A percentile compares a stretch with the other conserved stretches of the same genome.
Evolutionary conservation across 2,888 invertebrate genomes (phyloP).

Genomic region (Napeogenes inachia): DNA sequence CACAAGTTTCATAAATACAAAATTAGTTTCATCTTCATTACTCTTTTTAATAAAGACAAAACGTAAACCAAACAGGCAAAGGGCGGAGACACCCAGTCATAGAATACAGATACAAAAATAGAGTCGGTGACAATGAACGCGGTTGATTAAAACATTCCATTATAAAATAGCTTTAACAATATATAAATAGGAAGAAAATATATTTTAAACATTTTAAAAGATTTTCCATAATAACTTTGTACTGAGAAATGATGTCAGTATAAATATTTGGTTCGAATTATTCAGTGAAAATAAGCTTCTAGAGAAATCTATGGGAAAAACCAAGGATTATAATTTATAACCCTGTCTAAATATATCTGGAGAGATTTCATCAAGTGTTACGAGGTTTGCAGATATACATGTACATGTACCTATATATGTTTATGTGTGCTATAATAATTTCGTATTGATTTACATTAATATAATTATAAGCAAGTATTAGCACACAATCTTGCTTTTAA

Average conservation of each 20-base stretch:
- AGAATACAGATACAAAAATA: conserved; percentile 50
- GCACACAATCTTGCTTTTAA: no score
- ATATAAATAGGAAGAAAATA: conserved; percentile 22
- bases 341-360: no score
- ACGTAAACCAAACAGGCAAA: conserved; percentile 38
- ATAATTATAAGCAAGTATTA: no score
- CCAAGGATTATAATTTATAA: background rate
- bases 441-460: no score
- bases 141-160: conserved; percentile 8
- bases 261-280: no score
- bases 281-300: background rate
- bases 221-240: background rate
- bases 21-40: background rate
- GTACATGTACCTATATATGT: no score
- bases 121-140: conserved; percentile 48
- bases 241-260: background rate
- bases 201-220: no score
- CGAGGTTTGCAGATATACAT: no score
- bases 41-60: conserved; percentile 6
- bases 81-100: conserved; percentile 46
- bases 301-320: background rate
- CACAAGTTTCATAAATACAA: no score
- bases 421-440: no score
- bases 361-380: no score
- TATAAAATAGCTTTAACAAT: conserved; percentile 18